phyloP scores from a whole-genome alignment of 1,140 invertebrate species.

The Halesus radiatus region DNA sequence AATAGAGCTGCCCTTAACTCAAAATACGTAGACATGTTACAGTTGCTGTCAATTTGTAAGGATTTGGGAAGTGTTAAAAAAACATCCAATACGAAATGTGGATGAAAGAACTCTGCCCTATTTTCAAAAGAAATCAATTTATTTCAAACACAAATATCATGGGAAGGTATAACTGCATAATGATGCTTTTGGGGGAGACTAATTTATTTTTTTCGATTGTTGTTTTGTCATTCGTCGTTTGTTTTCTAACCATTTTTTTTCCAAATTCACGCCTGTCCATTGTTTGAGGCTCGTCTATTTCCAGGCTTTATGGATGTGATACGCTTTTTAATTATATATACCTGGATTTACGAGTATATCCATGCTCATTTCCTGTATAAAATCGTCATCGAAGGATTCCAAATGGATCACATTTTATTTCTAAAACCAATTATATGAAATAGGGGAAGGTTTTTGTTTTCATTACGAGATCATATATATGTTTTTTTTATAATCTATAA shows the following conservation, averaged over 20 bases:
- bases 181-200: not conserved
- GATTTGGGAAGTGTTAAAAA: too few species aligned
- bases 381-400: constrained; percentile 24
- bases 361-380: constrained; percentile 37
- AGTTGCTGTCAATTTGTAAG: too few species aligned
- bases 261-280: constrained; percentile 21
- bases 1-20: too few species aligned
- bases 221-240: constrained; percentile 40
- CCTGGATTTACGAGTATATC: constrained; percentile 11
- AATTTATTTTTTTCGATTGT: constrained; percentile 20
- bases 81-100: too few species aligned
- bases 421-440: not conserved
- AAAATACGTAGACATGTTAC: too few species aligned
- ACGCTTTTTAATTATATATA: constrained; percentile 41
- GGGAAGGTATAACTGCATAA: not conserved
- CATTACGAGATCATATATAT: too few species aligned
- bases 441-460: too few species aligned
- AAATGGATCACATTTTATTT: constrained; percentile 2
- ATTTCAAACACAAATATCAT: too few species aligned
- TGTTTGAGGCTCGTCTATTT: constrained; percentile 17
- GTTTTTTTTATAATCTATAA: too few species aligned
- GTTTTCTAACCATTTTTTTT: constrained; percentile 33
- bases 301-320: constrained; percentile 38
- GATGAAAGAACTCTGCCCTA: not conserved
- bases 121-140: not conserved